Base-by-base conservation (phyloP, 2,888 invertebrate species). In the Penaeus monodon region DNA sequence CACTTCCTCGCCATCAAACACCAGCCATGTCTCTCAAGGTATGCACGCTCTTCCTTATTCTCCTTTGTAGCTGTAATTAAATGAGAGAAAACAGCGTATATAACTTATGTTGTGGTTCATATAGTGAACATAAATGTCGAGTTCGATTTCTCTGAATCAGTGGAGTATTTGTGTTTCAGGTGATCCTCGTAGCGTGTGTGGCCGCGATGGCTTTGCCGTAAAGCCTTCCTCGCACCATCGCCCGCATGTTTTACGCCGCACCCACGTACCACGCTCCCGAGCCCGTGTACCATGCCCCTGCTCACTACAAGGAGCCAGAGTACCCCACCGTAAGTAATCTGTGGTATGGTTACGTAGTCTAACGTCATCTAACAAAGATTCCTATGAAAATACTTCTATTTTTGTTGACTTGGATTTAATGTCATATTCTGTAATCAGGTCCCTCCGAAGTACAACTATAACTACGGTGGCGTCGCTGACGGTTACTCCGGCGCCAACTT, bases 401-500 rank as follows among this genome's bases (percentile, higher is more conserved):
- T 29, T 1, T 33, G 24, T 70, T 3, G 10, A 4, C 14, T 17
- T 57, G 17, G 17, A 14, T 57, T 57, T 57, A 57, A 20, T 57
- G 17, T 20, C 4, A 57, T 20, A 57, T 17, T 57, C 57, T 57
- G 1, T 57, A 44, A 57, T 70, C 81, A 44, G 73, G 70, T 29
- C 10, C 70, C 70, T 1, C 70, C 70, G n/a, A 70, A 68, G n/a
- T 82, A 82, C 73, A 63, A 68, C 70, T 82, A 70, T 63, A 57
- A 57, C 44, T 82, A 82, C 57, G 29, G 33, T 63, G 82, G n/a
- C n/a, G n/a, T 82, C 57, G 70, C 44, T 74, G 82, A 82, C 82
- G n/a, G 70, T 24, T 79, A 77, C 86, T 38, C 66, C 73, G 76
- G 74, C 63, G 83, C 86, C 29, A 49, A 76, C 70, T 63, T 78